Evolutionary conservation across 1,140 invertebrate species (phyloP).

Genomic region (Venustaconcha ellipsiformis): DNA sequence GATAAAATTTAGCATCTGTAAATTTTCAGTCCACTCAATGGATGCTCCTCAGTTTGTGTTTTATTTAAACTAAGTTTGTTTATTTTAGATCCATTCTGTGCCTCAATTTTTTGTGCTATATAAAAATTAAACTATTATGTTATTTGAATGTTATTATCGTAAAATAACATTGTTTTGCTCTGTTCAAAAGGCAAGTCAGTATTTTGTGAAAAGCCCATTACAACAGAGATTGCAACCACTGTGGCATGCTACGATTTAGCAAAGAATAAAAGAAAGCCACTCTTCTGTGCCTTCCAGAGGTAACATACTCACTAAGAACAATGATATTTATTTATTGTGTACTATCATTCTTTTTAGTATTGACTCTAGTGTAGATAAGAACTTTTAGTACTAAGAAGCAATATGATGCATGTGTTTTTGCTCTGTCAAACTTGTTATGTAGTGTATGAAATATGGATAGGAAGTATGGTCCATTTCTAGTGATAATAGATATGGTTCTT

Average conservation of each 20-base stretch:
- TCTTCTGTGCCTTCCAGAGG: conserved; percentile 78
- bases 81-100: background rate
- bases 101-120: background rate
- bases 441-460: too few species aligned
- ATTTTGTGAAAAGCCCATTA: conserved; percentile 81
- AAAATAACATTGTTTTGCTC: background rate
- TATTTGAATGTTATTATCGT: conserved; percentile 4
- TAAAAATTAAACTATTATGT: background rate
- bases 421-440: too few species aligned
- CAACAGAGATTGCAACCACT: conserved; percentile 72
- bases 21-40: background rate
- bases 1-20: background rate
- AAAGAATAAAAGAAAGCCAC: conserved; percentile 70
- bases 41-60: background rate
- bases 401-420: too few species aligned
- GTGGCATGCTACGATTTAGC: conserved; percentile 75
- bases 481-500: too few species aligned
- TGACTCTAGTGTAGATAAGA: too few species aligned
- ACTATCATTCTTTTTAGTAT: too few species aligned
- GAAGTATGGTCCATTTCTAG: too few species aligned
- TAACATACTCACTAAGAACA: background rate
- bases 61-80: background rate
- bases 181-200: conserved; percentile 70
- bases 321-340: too few species aligned
- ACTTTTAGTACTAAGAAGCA: too few species aligned